Conservation (phyloP, 1,140 invertebrate genomes). For the Amyelois transitella region DNA sequence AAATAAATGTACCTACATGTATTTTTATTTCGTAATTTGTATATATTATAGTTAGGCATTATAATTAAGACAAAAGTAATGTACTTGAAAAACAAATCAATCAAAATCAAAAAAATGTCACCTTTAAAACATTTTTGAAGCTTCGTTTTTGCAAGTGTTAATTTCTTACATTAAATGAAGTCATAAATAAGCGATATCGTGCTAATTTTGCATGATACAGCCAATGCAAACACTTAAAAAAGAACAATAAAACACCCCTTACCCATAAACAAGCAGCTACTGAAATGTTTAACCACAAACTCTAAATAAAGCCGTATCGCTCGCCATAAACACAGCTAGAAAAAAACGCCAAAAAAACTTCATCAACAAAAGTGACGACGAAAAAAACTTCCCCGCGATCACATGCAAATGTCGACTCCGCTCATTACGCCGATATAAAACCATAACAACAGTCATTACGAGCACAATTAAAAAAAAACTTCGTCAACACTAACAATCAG, state of each 20-base stretch:
- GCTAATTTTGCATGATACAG: slow-evolving; percentile 22
- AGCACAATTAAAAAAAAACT: slow-evolving; percentile 69
- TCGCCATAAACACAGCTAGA: slow-evolving; percentile 45
- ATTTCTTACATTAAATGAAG: not conserved
- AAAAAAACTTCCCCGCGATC: slow-evolving; percentile 55
- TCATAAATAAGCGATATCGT: slow-evolving; percentile 5
- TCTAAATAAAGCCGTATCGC: slow-evolving; percentile 59
- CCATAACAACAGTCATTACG: slow-evolving; percentile 69
- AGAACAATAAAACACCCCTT: slow-evolving; percentile 57
- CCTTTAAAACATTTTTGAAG: too few species aligned
- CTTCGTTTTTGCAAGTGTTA: too few species aligned
- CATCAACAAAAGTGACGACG: slow-evolving; percentile 55
- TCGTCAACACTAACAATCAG: slow-evolving; percentile 44
- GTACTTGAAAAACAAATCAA: too few species aligned
- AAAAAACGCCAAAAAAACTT: slow-evolving; percentile 58
- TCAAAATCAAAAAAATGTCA: too few species aligned
- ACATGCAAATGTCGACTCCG: slow-evolving; percentile 67
- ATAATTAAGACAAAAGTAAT: too few species aligned
- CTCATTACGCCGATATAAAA: slow-evolving; percentile 65
- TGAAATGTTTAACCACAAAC: slow-evolving; percentile 70
- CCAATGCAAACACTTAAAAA: slow-evolving; percentile 47
- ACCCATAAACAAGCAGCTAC: slow-evolving; percentile 54
- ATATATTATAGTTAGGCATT: too few species aligned
- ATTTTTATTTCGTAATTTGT: too few species aligned
- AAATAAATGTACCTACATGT: too few species aligned